Percentiles rank a stretch among this genome's conserved stretches.
These are phyloP conservation scores for Astyanax mexicanus DNA, from an alignment of 2,797 vertebrate genomes.

Conservation along the genomic window DNA sequence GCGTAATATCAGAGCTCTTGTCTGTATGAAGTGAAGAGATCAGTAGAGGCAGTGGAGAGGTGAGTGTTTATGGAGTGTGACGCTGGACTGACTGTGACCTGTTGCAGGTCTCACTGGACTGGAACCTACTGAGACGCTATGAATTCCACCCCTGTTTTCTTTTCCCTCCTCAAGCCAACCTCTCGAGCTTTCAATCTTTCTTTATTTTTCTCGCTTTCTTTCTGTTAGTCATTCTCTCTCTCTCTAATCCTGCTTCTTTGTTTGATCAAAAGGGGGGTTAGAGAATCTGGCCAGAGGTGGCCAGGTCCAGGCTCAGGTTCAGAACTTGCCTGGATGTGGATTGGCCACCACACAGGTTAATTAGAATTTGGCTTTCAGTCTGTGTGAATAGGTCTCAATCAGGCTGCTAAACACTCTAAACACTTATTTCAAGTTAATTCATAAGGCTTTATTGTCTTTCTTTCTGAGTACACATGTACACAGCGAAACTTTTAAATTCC, in stretches of 20 bases:
- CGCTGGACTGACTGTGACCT: conserved; percentile 7
- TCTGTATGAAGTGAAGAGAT: not conserved
- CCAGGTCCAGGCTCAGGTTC: no score
- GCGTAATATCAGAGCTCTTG: not conserved
- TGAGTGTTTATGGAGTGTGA: conserved; percentile 24
- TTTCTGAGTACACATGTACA: no score
- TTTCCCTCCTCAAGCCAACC: not conserved
- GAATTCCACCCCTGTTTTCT: conserved; percentile 20
- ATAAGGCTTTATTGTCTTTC: no score
- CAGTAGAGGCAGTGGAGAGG: conserved; percentile 7
- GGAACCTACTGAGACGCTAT: conserved; percentile 2
- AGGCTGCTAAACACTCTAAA: no score
- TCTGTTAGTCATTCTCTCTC: not conserved
- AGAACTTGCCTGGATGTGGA: no score
- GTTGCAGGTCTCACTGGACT: not conserved
- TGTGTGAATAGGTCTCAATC: no score
- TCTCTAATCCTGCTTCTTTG: not conserved
- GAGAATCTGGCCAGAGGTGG: not conserved
- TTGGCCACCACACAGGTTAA: no score
- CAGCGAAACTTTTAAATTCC: no score
- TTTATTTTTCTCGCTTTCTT: not conserved
- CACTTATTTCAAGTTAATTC: no score
- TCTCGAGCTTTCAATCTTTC: not conserved
- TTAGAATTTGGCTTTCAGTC: no score
- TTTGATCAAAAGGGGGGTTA: not conserved